These are phyloP conservation scores for Agrilus cyanescens DNA, from an alignment of 2,888 invertebrate genomes.

Conservation along the genomic window DNA sequence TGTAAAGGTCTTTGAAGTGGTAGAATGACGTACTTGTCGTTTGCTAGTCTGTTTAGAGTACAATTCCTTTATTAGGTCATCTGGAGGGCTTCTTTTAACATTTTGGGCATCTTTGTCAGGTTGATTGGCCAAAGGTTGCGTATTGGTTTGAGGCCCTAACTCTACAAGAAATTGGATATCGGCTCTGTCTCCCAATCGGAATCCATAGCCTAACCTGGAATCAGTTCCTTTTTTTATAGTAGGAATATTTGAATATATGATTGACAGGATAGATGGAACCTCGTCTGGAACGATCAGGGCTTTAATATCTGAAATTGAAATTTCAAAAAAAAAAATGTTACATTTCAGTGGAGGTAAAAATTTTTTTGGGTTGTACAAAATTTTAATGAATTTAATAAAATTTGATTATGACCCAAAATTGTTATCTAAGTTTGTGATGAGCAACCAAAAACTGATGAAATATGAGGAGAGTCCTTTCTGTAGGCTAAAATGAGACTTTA, in stretches of 20 bases:
- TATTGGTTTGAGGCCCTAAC: constrained; percentile 65
- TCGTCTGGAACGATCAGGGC: constrained; percentile 69
- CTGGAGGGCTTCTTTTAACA: constrained; percentile 38
- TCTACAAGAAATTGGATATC: constrained; percentile 67
- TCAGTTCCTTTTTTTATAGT: constrained; percentile 77
- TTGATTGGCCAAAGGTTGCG: constrained; percentile 48
- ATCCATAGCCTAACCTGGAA: constrained; percentile 65
- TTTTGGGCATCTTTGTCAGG: constrained; percentile 15
- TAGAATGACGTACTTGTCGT: constrained; percentile 19
- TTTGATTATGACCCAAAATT: too few relatives aligned
- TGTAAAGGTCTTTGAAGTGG: too few relatives aligned
- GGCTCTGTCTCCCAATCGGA: constrained; percentile 66
- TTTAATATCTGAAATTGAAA: constrained; percentile 38
- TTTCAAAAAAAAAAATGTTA: not conserved
- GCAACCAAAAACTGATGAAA: too few relatives aligned
- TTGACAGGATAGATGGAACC: constrained; percentile 62
- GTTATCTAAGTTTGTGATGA: too few relatives aligned
- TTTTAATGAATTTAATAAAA: too few relatives aligned
- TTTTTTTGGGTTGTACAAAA: too few relatives aligned
- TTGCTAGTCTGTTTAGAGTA: constrained; percentile 36
- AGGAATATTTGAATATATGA: constrained; percentile 75
- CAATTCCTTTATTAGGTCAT: constrained; percentile 26
- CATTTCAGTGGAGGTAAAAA: too few relatives aligned
- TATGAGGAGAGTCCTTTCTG: too few relatives aligned
- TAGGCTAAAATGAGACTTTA: too few relatives aligned